Conservation (phyloP, 2,797 vertebrate species). For the Hapalemur alaotrensis region DNA sequence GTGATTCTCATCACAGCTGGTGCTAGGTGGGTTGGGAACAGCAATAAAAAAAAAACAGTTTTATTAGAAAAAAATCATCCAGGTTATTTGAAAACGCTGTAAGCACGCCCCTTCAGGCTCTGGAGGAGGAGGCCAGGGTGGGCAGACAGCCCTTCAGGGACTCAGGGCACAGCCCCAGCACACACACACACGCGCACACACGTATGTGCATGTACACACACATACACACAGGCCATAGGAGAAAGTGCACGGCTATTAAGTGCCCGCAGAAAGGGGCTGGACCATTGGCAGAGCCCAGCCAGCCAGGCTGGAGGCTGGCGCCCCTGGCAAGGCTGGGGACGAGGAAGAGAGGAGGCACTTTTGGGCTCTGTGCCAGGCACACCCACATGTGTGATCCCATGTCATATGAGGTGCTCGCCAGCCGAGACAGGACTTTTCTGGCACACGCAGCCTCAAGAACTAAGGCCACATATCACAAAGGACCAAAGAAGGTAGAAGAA, state of each 20-base stretch:
- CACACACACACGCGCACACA: not conserved
- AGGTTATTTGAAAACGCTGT: slow-evolving; percentile 64
- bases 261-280: not conserved
- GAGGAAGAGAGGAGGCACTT: not conserved
- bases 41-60: slow-evolving; percentile 72
- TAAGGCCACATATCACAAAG: not conserved
- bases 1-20: slow-evolving; percentile 80
- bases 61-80: slow-evolving; percentile 70
- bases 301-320: not conserved
- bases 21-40: slow-evolving; percentile 72
- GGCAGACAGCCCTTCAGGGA: not conserved
- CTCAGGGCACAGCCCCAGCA: not conserved
- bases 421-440: not conserved
- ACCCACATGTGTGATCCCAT: rapidly evolving
- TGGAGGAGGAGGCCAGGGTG: not conserved
- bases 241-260: not conserved
- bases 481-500: not conserved
- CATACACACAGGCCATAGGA: not conserved
- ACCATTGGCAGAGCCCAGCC: not conserved
- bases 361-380: not conserved
- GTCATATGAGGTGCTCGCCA: not conserved
- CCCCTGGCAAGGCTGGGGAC: not conserved
- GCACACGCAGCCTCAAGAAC: not conserved
- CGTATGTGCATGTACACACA: too few relatives aligned
- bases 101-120: not conserved